Evolutionary conservation across 2,888 invertebrate genomes (phyloP), one percentile per base, ranked within the genome.

Genomic region (Meteorus cinctellus): DNA sequence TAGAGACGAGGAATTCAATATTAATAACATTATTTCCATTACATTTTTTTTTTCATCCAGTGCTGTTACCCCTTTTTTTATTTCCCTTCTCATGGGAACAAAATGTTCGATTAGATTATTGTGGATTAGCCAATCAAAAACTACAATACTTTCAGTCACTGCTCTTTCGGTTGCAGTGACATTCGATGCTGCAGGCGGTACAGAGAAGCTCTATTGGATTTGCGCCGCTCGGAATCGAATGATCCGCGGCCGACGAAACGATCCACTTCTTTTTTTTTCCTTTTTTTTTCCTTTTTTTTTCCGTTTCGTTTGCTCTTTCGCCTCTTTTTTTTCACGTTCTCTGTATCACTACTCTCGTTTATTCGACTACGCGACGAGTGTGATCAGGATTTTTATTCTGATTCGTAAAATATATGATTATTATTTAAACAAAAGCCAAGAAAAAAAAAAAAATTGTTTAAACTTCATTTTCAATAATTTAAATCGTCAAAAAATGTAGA

Each of bases 121-220:
- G 84, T 83, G 86, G 89, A 89, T 89, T 89, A 89, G 87, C 88
- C 89, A 89, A 89, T 89, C 89, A 88, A 89, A 89, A 89, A 88
- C 87, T 88, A 87, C 88, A 88, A 88, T 87, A 84, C 85, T 86
- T 77, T 55, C 45, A 68, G 55, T 72, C 69, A 69, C 29, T 55
- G 29, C 27, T 69, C 78, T 74, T 65, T 68, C 60, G 62, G 51
- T 51, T 31, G 34, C 63, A 70, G 74, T 75, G 70, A 75, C 75
- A 75, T 62, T 75, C 36, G 65, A 75, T 65, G 65, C 75, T 83
- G 80, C 84, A 81, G 82, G 81, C 83, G 82, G 82, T 86, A 83
- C 85, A 85, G 86, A 5, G 84, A 85, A 12, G 82, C 83, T 86
- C 86, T 88, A 89, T 89, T 89, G 88, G 88, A 89, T 89, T 89